Percentiles rank a stretch among this genome's conserved stretches.
phyloP scores from a whole-genome alignment of 2,797 vertebrate species.

The Halcyon smyrnensis region DNA sequence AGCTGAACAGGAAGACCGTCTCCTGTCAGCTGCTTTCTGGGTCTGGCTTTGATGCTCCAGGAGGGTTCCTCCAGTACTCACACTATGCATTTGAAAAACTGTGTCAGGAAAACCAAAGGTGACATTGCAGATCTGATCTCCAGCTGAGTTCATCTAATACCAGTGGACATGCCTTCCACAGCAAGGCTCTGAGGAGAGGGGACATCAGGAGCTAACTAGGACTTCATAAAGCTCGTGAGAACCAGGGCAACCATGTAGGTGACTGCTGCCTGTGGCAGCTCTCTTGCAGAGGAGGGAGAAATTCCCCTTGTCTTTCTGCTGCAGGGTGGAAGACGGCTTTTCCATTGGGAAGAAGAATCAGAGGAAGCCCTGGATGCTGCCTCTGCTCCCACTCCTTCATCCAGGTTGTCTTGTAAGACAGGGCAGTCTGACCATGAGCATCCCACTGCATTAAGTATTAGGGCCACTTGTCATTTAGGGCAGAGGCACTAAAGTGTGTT shows the following conservation, averaged over 20 bases:
- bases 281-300: not conserved
- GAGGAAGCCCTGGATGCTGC: not conserved
- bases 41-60: not conserved
- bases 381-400: not conserved
- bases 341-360: not conserved
- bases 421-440: not conserved
- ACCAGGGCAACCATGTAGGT: fast-evolving
- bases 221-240: not conserved
- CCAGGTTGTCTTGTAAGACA: not conserved
- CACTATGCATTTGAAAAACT: fast-evolving
- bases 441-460: not conserved
- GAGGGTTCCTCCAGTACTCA: not conserved
- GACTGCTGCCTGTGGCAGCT: not conserved
- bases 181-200: not conserved
- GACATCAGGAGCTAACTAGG: not conserved
- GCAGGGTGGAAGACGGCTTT: not conserved
- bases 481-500: not conserved
- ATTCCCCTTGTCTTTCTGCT: not conserved
- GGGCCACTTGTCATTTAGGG: not conserved
- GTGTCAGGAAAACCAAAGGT: not conserved
- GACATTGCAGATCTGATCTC: not conserved
- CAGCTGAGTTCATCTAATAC: not conserved
- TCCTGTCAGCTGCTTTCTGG: not conserved
- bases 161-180: not conserved
- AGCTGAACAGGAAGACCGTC: not conserved